Base-by-base conservation (phyloP, 2,113 vertebrate genomes). In the Oreocharis arfaki region DNA sequence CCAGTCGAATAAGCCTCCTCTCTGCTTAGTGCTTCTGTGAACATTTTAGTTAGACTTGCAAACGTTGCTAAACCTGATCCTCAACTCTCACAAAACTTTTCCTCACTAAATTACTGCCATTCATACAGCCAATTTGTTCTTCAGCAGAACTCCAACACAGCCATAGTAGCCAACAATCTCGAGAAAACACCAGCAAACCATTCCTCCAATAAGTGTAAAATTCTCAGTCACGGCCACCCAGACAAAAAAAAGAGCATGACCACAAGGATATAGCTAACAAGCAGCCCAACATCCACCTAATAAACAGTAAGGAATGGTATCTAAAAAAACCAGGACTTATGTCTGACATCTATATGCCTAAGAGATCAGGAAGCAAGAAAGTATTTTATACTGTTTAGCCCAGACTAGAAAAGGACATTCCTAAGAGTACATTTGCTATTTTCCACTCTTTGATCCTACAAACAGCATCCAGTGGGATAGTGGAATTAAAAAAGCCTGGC, bases 121-220 rank as follows among this genome's bases (percentile, higher is more conserved):
- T 73, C 67, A 90, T 44, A 24, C 8, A 70, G 15, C 30, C 52
- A 77, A 50, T 26, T 33, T 67, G 30, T 21, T 90, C 76, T 90
- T 76, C 65, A 70, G 42, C 47, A 74, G 35, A 83, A 84, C 39
- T n/a, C 32, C 42, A 64, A 79, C 23, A 60, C 11, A 74, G 53
- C 20, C 33, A 64, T 6, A 68, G 42, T 5, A 68, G 50, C 27
- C 55, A 80, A 32, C 13, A 35, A 84, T 81, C 75, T 30, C 70
- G n/a, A 83, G 63, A 73, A 76, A 90, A 68, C 12, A 69, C 26
- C 14, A 88, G 75, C 75, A 57, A 80, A 33, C 6, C 49, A 60
- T 60, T 76, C 78, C 50, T 80, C 74, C 61, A 50, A 88, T 81
- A n/a, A 90, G 46, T 27, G 39, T 89, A 95, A 97, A 97, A 96